These are phyloP conservation scores for Gastrophryne carolinensis DNA, from an alignment of 2,797 vertebrate species.

Conservation along the genomic window DNA sequence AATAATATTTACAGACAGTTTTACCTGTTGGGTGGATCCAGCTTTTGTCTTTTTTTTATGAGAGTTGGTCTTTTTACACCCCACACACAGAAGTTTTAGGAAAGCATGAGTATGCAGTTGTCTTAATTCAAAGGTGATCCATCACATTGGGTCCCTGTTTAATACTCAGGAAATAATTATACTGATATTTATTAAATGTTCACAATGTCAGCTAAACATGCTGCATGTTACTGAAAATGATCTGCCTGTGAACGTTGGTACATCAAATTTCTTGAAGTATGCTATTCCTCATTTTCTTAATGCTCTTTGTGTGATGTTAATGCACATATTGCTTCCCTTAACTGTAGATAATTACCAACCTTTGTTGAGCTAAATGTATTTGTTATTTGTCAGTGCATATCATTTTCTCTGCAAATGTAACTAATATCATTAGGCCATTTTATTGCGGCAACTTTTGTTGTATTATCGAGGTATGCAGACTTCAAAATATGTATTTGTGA, in stretches of 20 bases:
- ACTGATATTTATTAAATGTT: conserved; percentile 4
- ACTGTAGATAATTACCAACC: conserved; percentile 7
- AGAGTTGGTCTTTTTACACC: conserved; percentile 11
- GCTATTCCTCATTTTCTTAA: not conserved
- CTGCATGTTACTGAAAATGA: conserved; percentile 38
- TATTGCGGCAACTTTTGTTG: no score
- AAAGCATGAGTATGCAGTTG: conserved; percentile 21
- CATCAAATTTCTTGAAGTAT: not conserved
- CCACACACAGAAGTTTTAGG: not conserved
- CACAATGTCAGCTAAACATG: conserved; percentile 9
- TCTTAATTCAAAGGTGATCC: conserved; percentile 24
- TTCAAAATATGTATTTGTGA: not conserved
- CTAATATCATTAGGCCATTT: no score
- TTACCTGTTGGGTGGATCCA: not conserved
- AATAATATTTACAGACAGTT: not conserved
- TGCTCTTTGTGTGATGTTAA: not conserved
- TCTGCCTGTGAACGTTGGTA: conserved; percentile 35
- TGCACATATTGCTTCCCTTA: not conserved
- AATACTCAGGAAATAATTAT: conserved; percentile 44
- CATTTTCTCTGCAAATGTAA: not conserved
- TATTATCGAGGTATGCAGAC: no score
- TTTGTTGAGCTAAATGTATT: not conserved
- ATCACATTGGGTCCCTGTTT: conserved; percentile 12
- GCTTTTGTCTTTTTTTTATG: conserved; percentile 7
- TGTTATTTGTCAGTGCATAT: not conserved